Evolutionary conservation across 2,888 invertebrate species (phyloP).

Genomic region (Drosophila siamana): DNA sequence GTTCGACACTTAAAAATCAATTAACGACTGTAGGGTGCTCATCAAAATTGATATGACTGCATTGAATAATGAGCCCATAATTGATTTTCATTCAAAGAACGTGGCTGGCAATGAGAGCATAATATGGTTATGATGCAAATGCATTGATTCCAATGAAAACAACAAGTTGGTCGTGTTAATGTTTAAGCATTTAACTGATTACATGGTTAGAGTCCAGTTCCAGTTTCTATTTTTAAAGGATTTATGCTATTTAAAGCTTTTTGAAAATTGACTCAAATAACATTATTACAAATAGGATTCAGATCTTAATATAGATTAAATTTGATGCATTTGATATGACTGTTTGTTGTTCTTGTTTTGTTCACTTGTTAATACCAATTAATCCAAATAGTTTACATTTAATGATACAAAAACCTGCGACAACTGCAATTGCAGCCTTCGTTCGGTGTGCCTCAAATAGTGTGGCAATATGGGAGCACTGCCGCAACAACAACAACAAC

Average conservation of each 20-base stretch:
- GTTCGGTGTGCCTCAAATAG: slow-evolving; percentile 55
- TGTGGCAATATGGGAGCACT: slow-evolving; percentile 56
- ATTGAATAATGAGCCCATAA: slow-evolving; percentile 46
- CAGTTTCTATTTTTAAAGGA: too few relatives aligned
- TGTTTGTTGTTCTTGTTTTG: slow-evolving; percentile 6
- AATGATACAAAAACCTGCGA: slow-evolving; percentile 48
- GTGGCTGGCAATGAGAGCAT: neutral
- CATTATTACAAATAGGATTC: too few relatives aligned
- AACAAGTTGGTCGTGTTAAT: neutral
- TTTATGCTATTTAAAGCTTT: too few relatives aligned
- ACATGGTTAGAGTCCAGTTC: too few relatives aligned
- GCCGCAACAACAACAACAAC: neutral
- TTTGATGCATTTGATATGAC: too few relatives aligned
- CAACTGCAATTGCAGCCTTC: slow-evolving; percentile 46
- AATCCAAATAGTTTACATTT: slow-evolving; percentile 35
- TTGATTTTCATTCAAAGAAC: slow-evolving; percentile 30
- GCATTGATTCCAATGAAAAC: neutral
- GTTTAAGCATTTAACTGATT: neutral
- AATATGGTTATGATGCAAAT: neutral
- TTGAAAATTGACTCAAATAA: too few relatives aligned
- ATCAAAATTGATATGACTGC: slow-evolving; percentile 34
- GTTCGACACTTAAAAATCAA: slow-evolving; percentile 69
- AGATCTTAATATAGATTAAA: neutral
- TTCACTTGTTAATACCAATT: slow-evolving; percentile 43
- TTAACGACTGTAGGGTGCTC: slow-evolving; percentile 50